Percentiles rank a stretch among this genome's conserved stretches.
Conservation (phyloP, 2,888 invertebrate genomes). For the Odontomyia ornata region DNA sequence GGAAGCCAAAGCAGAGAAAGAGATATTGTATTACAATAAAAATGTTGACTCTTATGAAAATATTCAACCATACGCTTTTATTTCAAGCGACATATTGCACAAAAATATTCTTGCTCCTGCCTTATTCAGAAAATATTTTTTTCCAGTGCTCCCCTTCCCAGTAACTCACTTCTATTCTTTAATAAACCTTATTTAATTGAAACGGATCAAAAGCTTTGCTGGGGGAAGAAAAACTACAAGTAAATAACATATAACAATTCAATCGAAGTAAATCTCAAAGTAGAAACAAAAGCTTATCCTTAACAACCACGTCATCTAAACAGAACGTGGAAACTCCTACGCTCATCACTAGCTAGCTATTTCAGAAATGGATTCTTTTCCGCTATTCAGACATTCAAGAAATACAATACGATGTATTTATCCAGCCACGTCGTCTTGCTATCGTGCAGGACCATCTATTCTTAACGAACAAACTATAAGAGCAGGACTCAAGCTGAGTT, state of each 20-base stretch:
- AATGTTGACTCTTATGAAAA: too few species aligned
- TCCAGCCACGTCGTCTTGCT: neutral
- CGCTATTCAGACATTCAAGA: neutral
- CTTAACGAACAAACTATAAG: neutral
- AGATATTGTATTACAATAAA: too few species aligned
- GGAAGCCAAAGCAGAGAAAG: too few species aligned
- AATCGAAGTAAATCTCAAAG: neutral
- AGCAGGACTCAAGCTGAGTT: constrained; percentile 3
- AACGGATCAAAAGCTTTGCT: too few species aligned
- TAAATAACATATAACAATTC: neutral
- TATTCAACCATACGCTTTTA: too few species aligned
- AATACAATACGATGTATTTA: neutral
- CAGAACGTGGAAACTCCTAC: neutral
- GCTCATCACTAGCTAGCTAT: neutral
- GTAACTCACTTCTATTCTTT: too few species aligned
- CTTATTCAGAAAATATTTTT: too few species aligned
- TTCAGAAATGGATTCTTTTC: neutral
- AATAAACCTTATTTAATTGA: too few species aligned
- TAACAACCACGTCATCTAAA: neutral
- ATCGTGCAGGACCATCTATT: neutral
- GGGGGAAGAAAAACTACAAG: neutral
- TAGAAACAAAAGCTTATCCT: neutral
- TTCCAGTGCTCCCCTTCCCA: too few species aligned
- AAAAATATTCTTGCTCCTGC: too few species aligned
- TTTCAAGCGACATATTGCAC: too few species aligned